Evolutionary conservation across 1,140 invertebrate genomes (phyloP), one percentile per base, ranked within the genome.

Genomic region (Bombus sylvicola): DNA sequence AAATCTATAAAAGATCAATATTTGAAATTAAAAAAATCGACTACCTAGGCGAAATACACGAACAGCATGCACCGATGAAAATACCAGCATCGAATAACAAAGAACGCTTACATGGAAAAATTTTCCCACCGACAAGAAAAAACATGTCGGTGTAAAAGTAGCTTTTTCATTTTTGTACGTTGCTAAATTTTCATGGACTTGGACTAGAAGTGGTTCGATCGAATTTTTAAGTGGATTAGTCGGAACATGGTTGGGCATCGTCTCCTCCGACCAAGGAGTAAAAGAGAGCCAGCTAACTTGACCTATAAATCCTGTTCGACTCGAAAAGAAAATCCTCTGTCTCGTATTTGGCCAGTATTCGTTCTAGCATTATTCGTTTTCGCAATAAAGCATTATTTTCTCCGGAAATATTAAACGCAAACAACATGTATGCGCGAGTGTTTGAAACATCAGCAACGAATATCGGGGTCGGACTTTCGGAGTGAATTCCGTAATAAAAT

Each of bases 401-500:
- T 43, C 25, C 12, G 31, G 37, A 84, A 85, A 80, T 85, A 85
- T 85, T 72, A 85, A 83, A 83, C 43, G 47, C 37, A 83, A 85
- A 80, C 77, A 80, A 12, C 68, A 39, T 53, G 53, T 37, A 66
- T 34, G 71, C 72, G 18, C 31, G 41, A 62, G 4, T n/a, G 18
- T 53, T 53, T 53, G 47, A 53, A 22, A 53, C 82, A 53, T 79
- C 76, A 43, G 53, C 66, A 43, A 62, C 75, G 72, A 84, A 79
- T 34, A 80, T 41, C 34, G 66, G 1, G 28, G 6, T 41, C 10
- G 37, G 39, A 47, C 22, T 85, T 64, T 59, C 66, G 28, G 43
- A 31, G 39, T n/a, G 57, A 80, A 78, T 57, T 57, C 43, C 62
- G 76, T 73, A 72, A 80, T 72, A 85, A 85, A 72, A 80, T 28